phyloP scores from a whole-genome alignment of 2,888 invertebrate species.

The Meiosimyza platycephala region DNA sequence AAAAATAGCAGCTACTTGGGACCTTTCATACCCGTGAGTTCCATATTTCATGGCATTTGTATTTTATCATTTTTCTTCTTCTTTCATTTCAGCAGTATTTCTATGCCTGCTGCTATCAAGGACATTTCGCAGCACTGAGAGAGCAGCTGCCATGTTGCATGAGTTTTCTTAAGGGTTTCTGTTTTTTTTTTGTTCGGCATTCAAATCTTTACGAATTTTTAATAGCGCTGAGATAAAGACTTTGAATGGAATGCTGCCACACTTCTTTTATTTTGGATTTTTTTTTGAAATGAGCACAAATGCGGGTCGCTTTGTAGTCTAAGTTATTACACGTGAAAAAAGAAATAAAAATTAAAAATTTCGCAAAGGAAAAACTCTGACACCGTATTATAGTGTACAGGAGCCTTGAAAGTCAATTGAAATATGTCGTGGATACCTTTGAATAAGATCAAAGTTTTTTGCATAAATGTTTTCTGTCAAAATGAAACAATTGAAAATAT shows the following conservation, averaged over 20 bases:
- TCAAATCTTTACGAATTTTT: slow-evolving; percentile 32
- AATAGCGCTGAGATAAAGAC: slow-evolving; percentile 28
- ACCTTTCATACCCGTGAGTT: slow-evolving; percentile 23
- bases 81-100: slow-evolving; percentile 23
- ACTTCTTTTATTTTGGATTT: slow-evolving; percentile 2
- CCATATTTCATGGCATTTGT: slow-evolving; percentile 44
- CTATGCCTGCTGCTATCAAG: slow-evolving; percentile 34
- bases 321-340: too few relatives aligned
- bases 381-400: too few relatives aligned
- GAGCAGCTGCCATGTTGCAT: slow-evolving; percentile 7
- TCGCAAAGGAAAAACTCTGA: too few relatives aligned
- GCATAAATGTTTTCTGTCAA: too few relatives aligned
- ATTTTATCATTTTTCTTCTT: slow-evolving; percentile 48
- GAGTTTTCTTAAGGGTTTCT: neutral
- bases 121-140: slow-evolving; percentile 9
- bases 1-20: slow-evolving; percentile 1
- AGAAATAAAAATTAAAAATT: slow-evolving; percentile 1
- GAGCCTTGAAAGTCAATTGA: too few relatives aligned
- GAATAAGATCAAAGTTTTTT: too few relatives aligned
- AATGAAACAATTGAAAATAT: too few relatives aligned
- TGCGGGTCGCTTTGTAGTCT: slow-evolving; percentile 20
- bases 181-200: neutral
- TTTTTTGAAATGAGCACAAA: slow-evolving; percentile 17
- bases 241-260: neutral
- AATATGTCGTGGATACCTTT: too few relatives aligned